Base-by-base conservation (phyloP, 2,113 vertebrate species). In the Mastomys coucha region DNA sequence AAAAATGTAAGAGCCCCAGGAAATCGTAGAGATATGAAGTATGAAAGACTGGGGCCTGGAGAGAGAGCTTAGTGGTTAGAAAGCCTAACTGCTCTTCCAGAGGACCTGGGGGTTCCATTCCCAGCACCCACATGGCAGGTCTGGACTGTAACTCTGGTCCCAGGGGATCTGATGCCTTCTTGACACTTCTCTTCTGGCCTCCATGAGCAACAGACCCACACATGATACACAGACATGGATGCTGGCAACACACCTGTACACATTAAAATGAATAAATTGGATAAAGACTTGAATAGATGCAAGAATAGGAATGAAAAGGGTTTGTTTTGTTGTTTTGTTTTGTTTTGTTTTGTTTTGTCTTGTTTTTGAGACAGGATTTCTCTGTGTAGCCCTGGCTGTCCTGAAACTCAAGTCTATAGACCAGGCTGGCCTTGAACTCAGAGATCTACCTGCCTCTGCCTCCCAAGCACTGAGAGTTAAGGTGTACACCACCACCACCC, bases 281-380 rank as follows among this genome's bases (percentile, higher is more conserved):
- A 42, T 28, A 70, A 82, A 85, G 45, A 67, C 78, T 56, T 90
- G 53, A 67, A 42, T 58, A 96, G 49, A 7, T 56, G 49, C 11
- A 78, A 95, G 45, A 69, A 63, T 22, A 87, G 67, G 22, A 95
- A 91, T 69, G 58, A 19, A 88, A 92, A 86, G 31, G 36, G 67
- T 89, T 92, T 60, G 58, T 22, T 60, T 58, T 19, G 17, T 60
- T 60, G 58, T 19, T 60, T 60, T 19, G 58, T 58, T 58, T 3
- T 84, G 45, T 22, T 24, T 49, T 75, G 22, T 22, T 13, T 76
- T 76, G 14, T 51, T 33, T 78, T 65, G 10, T 69, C 14, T 70
- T 36, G 31, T 73, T 39, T 20, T 42, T 11, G n/a, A 73, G 70
- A 73, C 70, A 73, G 70, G 70, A 36, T 39, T 73, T 42, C n/a